Conservation (phyloP, 2,888 invertebrate genomes). For the Parnassius mnemosyne region DNA sequence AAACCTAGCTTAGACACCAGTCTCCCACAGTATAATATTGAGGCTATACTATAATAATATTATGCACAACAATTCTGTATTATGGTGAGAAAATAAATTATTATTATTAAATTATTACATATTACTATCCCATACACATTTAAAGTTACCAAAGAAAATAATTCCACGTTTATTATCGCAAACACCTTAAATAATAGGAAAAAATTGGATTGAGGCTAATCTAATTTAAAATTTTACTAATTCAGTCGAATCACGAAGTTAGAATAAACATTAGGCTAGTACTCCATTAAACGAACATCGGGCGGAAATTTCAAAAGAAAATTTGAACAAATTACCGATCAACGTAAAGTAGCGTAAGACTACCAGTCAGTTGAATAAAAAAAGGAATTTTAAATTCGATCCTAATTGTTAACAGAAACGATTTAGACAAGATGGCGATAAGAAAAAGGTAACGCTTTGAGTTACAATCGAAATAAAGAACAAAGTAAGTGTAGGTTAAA, state of each 20-base stretch:
- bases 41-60: no score
- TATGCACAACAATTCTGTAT: no score
- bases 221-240: constrained; percentile 51
- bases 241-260: constrained; percentile 59
- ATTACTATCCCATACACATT: no score
- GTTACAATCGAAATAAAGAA: no score
- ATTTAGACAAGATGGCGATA: constrained; percentile 42
- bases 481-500: no score
- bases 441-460: constrained; percentile 18
- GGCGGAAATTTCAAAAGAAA: constrained; percentile 64
- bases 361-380: constrained; percentile 54
- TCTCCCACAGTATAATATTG: no score
- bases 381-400: constrained; percentile 63
- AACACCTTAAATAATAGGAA: constrained; percentile 41
- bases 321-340: constrained; percentile 73
- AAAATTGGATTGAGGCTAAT: constrained; percentile 49
- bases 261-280: constrained; percentile 64
- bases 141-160: no score
- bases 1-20: no score
- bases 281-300: constrained; percentile 72
- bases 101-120: no score
- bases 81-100: no score
- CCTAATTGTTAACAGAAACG: constrained; percentile 67
- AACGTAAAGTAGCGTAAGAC: constrained; percentile 43
- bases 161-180: no score